phyloP scores from a whole-genome alignment of 2,797 vertebrate species.

The Onychomys arenicola region DNA sequence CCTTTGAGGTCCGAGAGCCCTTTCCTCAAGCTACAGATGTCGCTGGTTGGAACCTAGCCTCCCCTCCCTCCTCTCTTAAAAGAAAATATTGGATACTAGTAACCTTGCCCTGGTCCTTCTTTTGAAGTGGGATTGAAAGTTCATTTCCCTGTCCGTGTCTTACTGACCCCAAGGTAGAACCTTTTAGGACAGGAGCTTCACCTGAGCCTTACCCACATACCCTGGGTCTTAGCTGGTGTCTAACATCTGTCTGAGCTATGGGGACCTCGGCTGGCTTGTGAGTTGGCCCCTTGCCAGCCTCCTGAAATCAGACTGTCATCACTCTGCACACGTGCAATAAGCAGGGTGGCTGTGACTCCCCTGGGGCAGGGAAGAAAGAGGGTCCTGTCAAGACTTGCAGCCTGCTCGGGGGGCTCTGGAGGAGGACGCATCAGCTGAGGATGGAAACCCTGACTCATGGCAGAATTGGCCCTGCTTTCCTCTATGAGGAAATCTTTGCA shows the following conservation, averaged over 20 bases:
- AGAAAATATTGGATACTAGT: accelerated
- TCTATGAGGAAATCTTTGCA: neutral
- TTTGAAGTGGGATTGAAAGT: neutral
- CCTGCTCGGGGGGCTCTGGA: neutral
- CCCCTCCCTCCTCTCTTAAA: accelerated
- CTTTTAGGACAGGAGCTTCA: neutral
- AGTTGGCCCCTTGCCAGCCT: neutral
- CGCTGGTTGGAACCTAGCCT: accelerated
- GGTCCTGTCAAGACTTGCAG: neutral
- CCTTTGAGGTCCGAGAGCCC: neutral
- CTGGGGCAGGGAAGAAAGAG: neutral
- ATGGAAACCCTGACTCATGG: neutral
- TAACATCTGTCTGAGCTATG: neutral
- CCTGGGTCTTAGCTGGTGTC: neutral
- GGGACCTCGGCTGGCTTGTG: neutral
- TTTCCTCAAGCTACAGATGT: neutral
- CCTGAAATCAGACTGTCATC: neutral
- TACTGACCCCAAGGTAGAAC: accelerated
- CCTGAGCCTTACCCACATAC: neutral
- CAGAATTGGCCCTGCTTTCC: neutral
- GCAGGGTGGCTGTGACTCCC: neutral
- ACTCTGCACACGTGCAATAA: neutral
- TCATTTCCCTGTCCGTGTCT: neutral
- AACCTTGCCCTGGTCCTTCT: neutral
- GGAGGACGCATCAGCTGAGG: neutral